Base-by-base conservation (phyloP, 1,140 invertebrate species). In the Drosophila ambigua region DNA sequence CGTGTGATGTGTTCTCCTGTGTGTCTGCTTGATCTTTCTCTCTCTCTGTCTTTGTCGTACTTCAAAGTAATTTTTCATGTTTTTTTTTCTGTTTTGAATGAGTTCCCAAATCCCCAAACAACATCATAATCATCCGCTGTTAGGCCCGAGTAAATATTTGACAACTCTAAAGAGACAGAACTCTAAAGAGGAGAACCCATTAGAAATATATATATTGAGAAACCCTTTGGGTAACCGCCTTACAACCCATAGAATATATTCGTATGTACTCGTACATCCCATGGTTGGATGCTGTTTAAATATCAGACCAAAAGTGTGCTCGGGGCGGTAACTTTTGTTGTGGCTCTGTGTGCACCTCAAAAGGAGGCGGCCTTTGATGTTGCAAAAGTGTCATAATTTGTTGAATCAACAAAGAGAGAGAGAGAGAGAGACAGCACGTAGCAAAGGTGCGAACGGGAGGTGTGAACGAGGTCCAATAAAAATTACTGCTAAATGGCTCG, bases 221-320 rank as follows among this genome's bases (percentile, higher is more conserved):
- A 82, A 78, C 62, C 77, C 81, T 77, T 87, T 68, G 55, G 9
- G 16, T 16, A 58, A 44, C 39, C 43, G 24, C 39, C 39, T 58
- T 39, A 58, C n/a, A 46, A 9, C 15, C 26, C 16, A 45, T 26
- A 16, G 35, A 39, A 39, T 46, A 44, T n/a, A 15, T 45, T 20
- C 11, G 26, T 46, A 26, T 41, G 5, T 49, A 46, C 43, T 43
- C 15, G 44, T 48, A 16, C 16, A 16, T 53, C 41, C 20, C 66
- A 49, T 65, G 81, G 35, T 78, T 88, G 82, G 83, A 87, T 88
- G 83, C 79, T 88, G 82, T 79, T 65, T 88, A 87, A 87, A 87
- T 39, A 39, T 39, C 83, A 88, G 72, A 69, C 48, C 69, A 69
- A 62, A 71, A 57, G 53, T 45, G 78, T 72, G 80, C 72, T 79